Evolutionary conservation across 2,113 vertebrate species (phyloP).

Genomic region (Hirundichthys speculiger): DNA sequence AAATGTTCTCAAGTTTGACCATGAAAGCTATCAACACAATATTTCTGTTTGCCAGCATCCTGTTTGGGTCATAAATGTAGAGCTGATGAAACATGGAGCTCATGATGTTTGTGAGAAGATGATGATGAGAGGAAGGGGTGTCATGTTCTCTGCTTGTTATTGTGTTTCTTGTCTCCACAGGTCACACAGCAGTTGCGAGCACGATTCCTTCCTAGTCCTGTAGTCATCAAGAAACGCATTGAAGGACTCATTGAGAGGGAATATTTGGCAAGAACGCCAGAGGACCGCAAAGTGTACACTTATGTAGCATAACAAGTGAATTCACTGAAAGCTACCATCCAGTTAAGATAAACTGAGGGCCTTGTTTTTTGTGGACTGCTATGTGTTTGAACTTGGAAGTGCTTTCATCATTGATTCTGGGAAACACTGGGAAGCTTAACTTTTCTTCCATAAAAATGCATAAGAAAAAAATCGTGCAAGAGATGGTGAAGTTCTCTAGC

Average conservation of each 20-base stretch:
- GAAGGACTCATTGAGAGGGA: slow-evolving; percentile 99
- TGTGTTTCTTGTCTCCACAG: slow-evolving; percentile 73
- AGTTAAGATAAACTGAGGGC: slow-evolving; percentile 63
- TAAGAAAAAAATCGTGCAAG: slow-evolving; percentile 47
- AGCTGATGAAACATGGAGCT: neutral
- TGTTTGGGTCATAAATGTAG: too few species aligned
- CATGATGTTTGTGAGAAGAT: neutral
- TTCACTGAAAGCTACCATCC: slow-evolving; percentile 62
- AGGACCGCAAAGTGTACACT: slow-evolving; percentile 99
- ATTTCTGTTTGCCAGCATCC: too few species aligned
- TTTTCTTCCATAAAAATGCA: slow-evolving; percentile 77
- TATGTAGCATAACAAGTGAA: slow-evolving; percentile 92
- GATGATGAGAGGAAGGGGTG: too few species aligned
- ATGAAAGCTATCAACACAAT: too few species aligned
- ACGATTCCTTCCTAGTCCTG: slow-evolving; percentile 98
- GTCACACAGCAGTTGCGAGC: slow-evolving; percentile 98
- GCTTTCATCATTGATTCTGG: slow-evolving; percentile 75
- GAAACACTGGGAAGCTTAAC: slow-evolving; percentile 79
- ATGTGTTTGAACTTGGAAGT: slow-evolving; percentile 72
- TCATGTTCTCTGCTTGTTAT: neutral
- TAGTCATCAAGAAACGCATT: slow-evolving; percentile 99
- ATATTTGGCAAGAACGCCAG: slow-evolving; percentile 99
- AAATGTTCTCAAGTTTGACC: too few species aligned
- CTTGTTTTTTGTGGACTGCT: slow-evolving; percentile 70
- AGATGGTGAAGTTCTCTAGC: slow-evolving; percentile 67